These are phyloP conservation scores for Tetropium fuscum DNA, from an alignment of 2,888 invertebrate species.

Conservation along the genomic window DNA sequence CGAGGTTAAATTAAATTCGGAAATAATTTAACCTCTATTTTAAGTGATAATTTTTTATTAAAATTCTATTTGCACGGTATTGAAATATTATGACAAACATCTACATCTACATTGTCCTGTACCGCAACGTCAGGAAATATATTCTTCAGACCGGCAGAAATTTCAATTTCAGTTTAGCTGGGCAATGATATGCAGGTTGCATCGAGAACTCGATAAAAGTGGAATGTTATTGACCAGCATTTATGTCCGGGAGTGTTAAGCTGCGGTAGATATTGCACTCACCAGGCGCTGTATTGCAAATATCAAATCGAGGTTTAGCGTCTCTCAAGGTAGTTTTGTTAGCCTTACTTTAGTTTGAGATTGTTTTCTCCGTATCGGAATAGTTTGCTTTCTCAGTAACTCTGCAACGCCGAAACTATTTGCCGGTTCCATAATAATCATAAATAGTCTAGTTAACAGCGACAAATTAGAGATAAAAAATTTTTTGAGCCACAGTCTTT, in stretches of 20 bases:
- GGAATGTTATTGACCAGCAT: neutral
- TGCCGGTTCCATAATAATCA: too few species aligned
- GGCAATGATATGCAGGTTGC: slow-evolving; percentile 24
- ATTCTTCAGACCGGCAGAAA: slow-evolving; percentile 15
- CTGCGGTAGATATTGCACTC: neutral
- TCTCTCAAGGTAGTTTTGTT: neutral
- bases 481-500: too few species aligned
- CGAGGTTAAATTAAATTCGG: too few species aligned
- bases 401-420: too few species aligned
- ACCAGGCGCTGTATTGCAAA: slow-evolving; percentile 3
- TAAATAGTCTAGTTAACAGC: too few species aligned
- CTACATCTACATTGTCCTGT: neutral
- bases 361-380: too few species aligned
- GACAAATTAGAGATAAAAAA: too few species aligned
- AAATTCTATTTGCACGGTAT: neutral
- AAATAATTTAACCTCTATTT: neutral
- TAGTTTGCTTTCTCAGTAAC: neutral
- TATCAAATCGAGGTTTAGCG: neutral
- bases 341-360: slow-evolving; percentile 1
- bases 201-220: slow-evolving; percentile 7
- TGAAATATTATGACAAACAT: neutral
- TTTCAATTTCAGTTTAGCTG: slow-evolving; percentile 30
- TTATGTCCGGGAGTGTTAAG: neutral
- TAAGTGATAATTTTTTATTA: neutral
- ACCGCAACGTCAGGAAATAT: neutral